A percentile compares a stretch with the other conserved stretches of the same genome.
Conservation (phyloP, 2,797 vertebrate genomes). For the Nyctalus aviator region DNA sequence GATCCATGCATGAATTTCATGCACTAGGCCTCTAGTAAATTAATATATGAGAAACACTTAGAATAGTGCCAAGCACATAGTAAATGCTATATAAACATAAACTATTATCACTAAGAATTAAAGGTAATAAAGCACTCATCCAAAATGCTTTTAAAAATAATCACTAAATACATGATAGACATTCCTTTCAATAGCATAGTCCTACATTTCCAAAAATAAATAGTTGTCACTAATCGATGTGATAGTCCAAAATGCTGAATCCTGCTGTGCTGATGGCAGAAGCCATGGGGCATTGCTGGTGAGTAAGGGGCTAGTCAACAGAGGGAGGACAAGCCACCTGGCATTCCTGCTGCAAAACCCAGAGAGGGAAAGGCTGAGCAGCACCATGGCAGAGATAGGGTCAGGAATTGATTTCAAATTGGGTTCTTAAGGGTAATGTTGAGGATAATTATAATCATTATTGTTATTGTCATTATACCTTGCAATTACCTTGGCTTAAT, state of each 20-base stretch:
- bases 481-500: conserved; percentile 81
- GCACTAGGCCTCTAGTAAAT: not conserved
- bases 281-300: not conserved
- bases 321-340: fast-evolving
- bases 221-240: not conserved
- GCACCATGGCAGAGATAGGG: not conserved
- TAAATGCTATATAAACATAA: not conserved
- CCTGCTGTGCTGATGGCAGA: not conserved
- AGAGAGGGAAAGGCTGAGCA: not conserved
- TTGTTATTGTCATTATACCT: conserved; percentile 74
- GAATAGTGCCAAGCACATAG: not conserved
- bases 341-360: not conserved
- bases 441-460: conserved; percentile 77
- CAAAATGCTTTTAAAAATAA: not conserved
- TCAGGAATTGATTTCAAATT: conserved; percentile 80
- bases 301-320: not conserved
- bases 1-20: too few relatives aligned
- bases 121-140: not conserved
- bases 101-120: not conserved
- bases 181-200: not conserved
- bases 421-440: conserved; percentile 66
- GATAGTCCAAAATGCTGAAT: not conserved
- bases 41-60: not conserved
- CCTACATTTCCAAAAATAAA: not conserved
- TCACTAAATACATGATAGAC: not conserved